Conservation (phyloP, 2,113 vertebrate genomes). For the Toxostoma redivivum region DNA sequence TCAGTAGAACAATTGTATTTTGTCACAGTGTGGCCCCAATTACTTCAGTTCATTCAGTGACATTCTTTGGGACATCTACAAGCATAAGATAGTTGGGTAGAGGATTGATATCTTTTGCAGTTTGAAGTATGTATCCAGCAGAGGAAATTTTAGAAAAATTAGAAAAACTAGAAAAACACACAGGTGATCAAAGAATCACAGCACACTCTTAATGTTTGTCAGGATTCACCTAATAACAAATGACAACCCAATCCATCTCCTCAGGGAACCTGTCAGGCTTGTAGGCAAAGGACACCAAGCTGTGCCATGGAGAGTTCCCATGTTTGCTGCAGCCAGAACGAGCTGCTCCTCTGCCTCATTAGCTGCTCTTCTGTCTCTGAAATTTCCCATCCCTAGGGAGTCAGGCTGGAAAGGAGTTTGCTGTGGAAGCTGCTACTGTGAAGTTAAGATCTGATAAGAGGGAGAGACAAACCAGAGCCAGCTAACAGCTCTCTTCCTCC, state of each 20-base stretch:
- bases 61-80: neutral
- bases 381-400: neutral
- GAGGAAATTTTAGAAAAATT: neutral
- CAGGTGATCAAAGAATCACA: neutral
- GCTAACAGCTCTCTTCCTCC: neutral
- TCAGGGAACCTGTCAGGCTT: fast-evolving
- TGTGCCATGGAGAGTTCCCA: neutral
- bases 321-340: neutral
- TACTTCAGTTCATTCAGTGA: neutral
- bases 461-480: slow-evolving; percentile 11
- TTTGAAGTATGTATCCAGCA: neutral
- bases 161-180: neutral
- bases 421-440: neutral
- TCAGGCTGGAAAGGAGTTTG: neutral
- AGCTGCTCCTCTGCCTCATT: neutral
- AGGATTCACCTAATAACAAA: neutral
- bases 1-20: neutral
- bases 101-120: neutral
- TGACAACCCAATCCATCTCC: neutral
- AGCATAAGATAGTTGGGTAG: neutral
- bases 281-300: neutral
- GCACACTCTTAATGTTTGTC: neutral
- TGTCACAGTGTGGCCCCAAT: neutral
- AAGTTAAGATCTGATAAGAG: slow-evolving; percentile 9
- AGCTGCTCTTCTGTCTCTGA: neutral